Evolutionary conservation across 2,113 vertebrate species (phyloP).

Genomic region (Cavia aperea): DNA sequence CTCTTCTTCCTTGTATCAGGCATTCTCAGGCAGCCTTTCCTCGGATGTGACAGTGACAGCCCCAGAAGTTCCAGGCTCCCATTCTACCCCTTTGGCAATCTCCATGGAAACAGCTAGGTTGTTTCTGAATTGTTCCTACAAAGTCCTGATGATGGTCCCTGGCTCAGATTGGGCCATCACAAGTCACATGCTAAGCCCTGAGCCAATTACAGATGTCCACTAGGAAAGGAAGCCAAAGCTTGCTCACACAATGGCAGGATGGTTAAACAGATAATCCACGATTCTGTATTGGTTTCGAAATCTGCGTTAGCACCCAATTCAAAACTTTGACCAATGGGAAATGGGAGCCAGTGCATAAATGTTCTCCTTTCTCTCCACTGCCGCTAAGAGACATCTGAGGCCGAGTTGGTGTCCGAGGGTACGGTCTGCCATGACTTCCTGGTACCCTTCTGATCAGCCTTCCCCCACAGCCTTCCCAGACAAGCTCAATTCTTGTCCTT

Average conservation of each 20-base stretch:
- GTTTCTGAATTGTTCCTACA: background rate
- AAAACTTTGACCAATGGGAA: background rate
- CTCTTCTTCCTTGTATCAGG: background rate
- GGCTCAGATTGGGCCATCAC: background rate
- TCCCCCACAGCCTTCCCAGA: background rate
- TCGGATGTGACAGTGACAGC: background rate
- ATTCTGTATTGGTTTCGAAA: background rate
- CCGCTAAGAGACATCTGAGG: background rate
- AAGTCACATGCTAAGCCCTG: background rate
- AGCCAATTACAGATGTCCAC: background rate
- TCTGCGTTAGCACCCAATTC: rapidly evolving
- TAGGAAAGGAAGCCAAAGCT: background rate
- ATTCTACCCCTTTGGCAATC: background rate
- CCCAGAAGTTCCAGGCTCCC: background rate
- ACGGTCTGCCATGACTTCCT: rapidly evolving
- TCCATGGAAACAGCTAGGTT: background rate
- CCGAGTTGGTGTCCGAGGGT: background rate
- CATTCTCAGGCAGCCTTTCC: background rate
- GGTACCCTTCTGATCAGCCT: too few relatives aligned
- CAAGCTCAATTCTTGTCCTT: background rate
- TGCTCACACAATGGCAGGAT: rapidly evolving
- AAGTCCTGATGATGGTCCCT: background rate
- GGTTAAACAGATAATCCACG: background rate
- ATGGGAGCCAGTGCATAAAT: background rate
- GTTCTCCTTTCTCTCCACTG: background rate